phyloP scores from a whole-genome alignment of 2,888 invertebrate species.

The Dicyrtomina minuta region DNA sequence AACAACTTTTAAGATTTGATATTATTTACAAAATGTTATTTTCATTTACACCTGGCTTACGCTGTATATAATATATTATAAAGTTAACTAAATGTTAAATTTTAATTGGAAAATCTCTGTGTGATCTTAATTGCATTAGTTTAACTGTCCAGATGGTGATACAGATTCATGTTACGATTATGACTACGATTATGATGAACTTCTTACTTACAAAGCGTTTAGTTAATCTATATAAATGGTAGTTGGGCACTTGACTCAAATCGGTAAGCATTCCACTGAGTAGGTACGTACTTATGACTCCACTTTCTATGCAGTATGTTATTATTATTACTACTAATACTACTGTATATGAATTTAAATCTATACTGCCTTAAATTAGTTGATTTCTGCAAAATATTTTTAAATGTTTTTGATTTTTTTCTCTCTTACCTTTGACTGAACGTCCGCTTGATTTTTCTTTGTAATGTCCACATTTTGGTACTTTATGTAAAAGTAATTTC shows the following conservation, averaged over 20 bases:
- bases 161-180: too few species aligned
- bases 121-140: too few species aligned
- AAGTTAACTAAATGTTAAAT: too few species aligned
- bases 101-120: too few species aligned
- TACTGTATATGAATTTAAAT: not conserved
- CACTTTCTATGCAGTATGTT: not conserved
- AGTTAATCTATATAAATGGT: not conserved
- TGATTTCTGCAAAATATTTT: too few species aligned
- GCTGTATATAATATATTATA: too few species aligned
- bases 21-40: too few species aligned
- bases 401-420: constrained; percentile 7
- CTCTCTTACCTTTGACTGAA: constrained; percentile 50
- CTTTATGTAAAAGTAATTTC: too few species aligned
- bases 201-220: constrained; percentile 17
- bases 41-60: too few species aligned
- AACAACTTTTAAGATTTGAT: too few species aligned
- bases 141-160: too few species aligned
- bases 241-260: not conserved
- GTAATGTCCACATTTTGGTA: constrained; percentile 51
- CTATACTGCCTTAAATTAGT: too few species aligned
- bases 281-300: not conserved
- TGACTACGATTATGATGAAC: not conserved
- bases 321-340: not conserved
- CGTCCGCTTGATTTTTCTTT: constrained; percentile 51
- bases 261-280: not conserved